Evolutionary conservation across 2,113 vertebrate species (phyloP), one percentile per base, ranked within the genome.

Genomic region (Fukomys damarensis): DNA sequence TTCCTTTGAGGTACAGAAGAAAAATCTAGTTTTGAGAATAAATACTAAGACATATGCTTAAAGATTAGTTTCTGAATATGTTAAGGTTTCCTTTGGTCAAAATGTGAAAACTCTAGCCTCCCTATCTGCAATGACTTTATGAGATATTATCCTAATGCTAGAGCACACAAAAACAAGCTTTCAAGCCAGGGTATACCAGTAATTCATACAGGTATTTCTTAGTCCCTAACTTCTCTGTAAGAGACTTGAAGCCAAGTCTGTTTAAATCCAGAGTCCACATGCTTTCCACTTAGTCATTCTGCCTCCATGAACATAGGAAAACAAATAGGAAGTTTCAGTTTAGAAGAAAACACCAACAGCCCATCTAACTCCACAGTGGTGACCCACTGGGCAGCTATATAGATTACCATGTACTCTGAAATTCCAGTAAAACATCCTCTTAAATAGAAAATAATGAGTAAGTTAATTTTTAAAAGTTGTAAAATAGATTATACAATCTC

Each of bases 371-470:
- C 52, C 26, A 70, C 6, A 56, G 22, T 24, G 70, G 58, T 16
- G 19, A 95, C 24, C 3, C 59, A 63, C 4, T 66, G 46, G 38
- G 52, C 2, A 72, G 35, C 38, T 85, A 46, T 54, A 30, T 7
- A 66, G 59, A 20, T 46, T 49, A 52, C 10, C 38, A 10, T 10
- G 68, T 1, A 56, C 19, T 16, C 41, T 46, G 68, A 88, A 58
- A 85, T 35, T 14, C 38, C 76, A 86, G 30, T 43, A n/a, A 85
- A 82, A 58, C 38, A 19, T 9, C 3, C 19, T 5, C 2, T 54
- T 93, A 32, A 70, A 85, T 90, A 32, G 52, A 92, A 84, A 96
- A 95, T 4, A 88, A 49, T 54, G 54, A 26, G 43, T 38, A 83
- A 41, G 77, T 11, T 80, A 61, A 56, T 58, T 38, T 32, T 13